phyloP scores from a whole-genome alignment of 2,888 invertebrate genomes.

The Melanophora roralis region DNA sequence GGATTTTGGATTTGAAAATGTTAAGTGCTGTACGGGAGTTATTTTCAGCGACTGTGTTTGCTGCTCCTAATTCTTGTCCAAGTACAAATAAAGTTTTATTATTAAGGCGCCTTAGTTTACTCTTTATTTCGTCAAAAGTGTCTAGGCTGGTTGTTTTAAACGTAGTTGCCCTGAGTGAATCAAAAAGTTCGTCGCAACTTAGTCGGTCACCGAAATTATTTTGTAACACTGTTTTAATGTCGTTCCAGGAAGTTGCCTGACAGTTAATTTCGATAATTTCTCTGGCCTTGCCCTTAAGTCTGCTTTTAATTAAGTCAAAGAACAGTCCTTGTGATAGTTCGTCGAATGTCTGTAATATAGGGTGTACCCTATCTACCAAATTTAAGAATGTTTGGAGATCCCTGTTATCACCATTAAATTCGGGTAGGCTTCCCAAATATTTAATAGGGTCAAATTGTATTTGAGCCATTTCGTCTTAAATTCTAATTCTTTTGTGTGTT shows the following conservation, averaged over 20 bases:
- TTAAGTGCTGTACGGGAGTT: slow-evolving; percentile 56
- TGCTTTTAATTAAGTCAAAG: slow-evolving; percentile 54
- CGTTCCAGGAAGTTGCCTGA: slow-evolving; percentile 44
- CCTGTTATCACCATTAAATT: slow-evolving; percentile 26
- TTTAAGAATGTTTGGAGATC: slow-evolving; percentile 23
- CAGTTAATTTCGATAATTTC: slow-evolving; percentile 57
- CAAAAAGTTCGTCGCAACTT: slow-evolving; percentile 48
- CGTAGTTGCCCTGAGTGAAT: slow-evolving; percentile 30
- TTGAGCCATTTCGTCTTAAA: background rate
- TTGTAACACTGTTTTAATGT: slow-evolving; percentile 46
- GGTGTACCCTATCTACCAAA: slow-evolving; percentile 49
- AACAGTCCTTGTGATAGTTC: slow-evolving; percentile 52
- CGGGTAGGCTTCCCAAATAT: slow-evolving; percentile 29
- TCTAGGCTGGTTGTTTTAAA: slow-evolving; percentile 51
- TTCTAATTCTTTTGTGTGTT: background rate
- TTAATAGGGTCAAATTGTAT: slow-evolving; percentile 40
- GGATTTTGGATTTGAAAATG: slow-evolving; percentile 1
- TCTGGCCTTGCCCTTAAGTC: slow-evolving; percentile 47
- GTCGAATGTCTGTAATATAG: slow-evolving; percentile 33
- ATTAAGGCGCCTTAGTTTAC: slow-evolving; percentile 44
- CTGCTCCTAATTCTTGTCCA: slow-evolving; percentile 8
- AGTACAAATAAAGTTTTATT: slow-evolving; percentile 28
- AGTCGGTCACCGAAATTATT: slow-evolving; percentile 57
- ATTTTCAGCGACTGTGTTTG: slow-evolving; percentile 36
- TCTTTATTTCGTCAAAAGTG: slow-evolving; percentile 51